A percentile compares a stretch with the other conserved stretches of the same genome.
Evolutionary conservation across 2,113 vertebrate species (phyloP).

Genomic region (Acanthochromis polyacanthus): DNA sequence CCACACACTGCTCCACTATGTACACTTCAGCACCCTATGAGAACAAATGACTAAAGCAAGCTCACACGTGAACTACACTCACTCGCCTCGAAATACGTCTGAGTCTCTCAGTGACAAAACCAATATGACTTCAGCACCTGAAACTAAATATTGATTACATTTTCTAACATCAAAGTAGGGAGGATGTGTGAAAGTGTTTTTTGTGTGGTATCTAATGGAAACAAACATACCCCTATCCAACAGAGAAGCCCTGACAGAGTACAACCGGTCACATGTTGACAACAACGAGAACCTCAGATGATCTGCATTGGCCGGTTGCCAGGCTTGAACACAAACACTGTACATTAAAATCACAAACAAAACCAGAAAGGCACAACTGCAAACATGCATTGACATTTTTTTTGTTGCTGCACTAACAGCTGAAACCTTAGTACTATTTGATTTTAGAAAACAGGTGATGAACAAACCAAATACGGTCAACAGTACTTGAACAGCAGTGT

Average conservation of each 20-base stretch:
- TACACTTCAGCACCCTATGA: slow-evolving; percentile 13
- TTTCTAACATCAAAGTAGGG: background rate
- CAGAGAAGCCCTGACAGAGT: background rate
- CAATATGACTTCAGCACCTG: too few species aligned
- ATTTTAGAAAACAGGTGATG: slow-evolving; percentile 11
- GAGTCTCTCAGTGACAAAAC: background rate
- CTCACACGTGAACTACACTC: slow-evolving; percentile 1
- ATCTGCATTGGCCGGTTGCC: background rate
- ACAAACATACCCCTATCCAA: too few species aligned
- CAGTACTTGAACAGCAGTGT: background rate
- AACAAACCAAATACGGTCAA: background rate
- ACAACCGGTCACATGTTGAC: background rate
- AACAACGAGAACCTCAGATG: background rate
- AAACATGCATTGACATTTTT: background rate
- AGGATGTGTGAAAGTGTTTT: too few species aligned
- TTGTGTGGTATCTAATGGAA: too few species aligned
- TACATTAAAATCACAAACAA: slow-evolving; percentile 6
- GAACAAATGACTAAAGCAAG: slow-evolving; percentile 55
- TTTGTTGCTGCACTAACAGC: background rate
- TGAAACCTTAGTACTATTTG: background rate
- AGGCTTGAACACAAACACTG: background rate
- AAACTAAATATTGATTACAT: background rate
- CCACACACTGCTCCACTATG: slow-evolving; percentile 45
- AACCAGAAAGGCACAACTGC: background rate
- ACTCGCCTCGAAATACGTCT: background rate